Percentiles rank a stretch among this genome's conserved stretches.
phyloP scores from a whole-genome alignment of 2,113 vertebrate genomes.

The Paraplagusia blochii region DNA sequence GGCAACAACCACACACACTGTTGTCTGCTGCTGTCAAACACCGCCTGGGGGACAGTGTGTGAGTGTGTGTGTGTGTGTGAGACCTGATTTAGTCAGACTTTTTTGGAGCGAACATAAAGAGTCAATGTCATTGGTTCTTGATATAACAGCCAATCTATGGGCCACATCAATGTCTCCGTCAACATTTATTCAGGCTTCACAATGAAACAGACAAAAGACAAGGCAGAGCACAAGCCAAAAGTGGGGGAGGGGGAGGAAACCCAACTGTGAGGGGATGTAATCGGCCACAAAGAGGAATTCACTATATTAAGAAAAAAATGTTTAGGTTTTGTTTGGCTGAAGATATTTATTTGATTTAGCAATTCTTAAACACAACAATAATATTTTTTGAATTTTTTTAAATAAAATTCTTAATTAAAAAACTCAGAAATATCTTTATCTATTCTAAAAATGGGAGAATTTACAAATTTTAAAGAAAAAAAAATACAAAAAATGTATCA shows the following conservation, averaged over 20 bases:
- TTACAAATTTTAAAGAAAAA: no score
- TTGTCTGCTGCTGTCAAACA: conserved; percentile 48
- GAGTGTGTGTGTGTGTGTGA: conserved; percentile 18
- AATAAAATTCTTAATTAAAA: no score
- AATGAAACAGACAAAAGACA: conserved; percentile 45
- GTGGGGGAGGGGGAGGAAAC: conserved; percentile 27
- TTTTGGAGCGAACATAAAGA: conserved; percentile 40
- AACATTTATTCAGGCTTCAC: conserved; percentile 43
- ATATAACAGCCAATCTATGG: conserved; percentile 56
- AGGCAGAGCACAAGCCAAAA: neutral
- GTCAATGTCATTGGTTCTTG: conserved; percentile 51
- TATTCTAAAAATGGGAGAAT: no score
- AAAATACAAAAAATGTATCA: no score
- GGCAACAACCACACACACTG: neutral
- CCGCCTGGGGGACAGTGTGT: conserved; percentile 44
- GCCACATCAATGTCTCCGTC: conserved; percentile 46
- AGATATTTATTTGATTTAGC: no score
- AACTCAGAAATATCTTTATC: no score
- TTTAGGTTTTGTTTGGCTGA: no score
- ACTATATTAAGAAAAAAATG: no score
- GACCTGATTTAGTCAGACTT: conserved; percentile 31
- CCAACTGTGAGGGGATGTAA: conserved; percentile 25
- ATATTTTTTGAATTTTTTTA: no score
- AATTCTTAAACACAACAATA: no score
- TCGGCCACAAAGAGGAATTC: conserved; percentile 32